Evolutionary conservation across 35 echinoderm and acorn worm genomes (phyloP).

Genomic region (Apostichopus parvimensis): DNA sequence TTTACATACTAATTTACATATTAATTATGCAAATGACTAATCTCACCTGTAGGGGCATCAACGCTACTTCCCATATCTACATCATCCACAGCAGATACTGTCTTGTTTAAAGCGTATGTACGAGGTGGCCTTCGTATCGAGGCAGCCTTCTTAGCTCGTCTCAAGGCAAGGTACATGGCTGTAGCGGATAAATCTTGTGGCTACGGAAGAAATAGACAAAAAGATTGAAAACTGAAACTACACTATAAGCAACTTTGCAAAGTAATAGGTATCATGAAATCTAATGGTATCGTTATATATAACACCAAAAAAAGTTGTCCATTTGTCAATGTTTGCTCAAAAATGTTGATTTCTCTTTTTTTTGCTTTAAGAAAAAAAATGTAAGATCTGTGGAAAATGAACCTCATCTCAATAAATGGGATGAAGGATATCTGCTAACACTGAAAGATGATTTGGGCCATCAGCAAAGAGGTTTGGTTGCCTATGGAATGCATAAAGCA

Average conservation of each 20-base stretch:
- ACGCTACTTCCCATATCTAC: slow-evolving; percentile 32
- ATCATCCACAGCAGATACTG: slow-evolving; percentile 16
- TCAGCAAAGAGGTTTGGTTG: too few relatives aligned
- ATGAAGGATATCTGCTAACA: too few relatives aligned
- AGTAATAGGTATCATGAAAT: too few relatives aligned
- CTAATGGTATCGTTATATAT: too few relatives aligned
- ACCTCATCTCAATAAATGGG: too few relatives aligned
- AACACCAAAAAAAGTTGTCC: too few relatives aligned
- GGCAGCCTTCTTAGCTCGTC: slow-evolving; percentile 56
- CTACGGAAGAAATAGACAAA: neutral
- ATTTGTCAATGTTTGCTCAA: too few relatives aligned
- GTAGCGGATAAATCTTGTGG: slow-evolving; percentile 38
- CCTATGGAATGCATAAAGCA: too few relatives aligned
- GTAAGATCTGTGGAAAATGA: too few relatives aligned
- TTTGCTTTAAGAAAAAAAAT: too few relatives aligned
- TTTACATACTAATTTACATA: neutral
- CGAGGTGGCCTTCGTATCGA: neutral
- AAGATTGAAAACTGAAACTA: neutral
- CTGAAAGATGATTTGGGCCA: too few relatives aligned
- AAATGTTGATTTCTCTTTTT: too few relatives aligned
- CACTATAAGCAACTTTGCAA: neutral
- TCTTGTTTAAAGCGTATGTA: slow-evolving; percentile 31
- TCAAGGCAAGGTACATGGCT: slow-evolving; percentile 53
- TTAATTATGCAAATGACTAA: neutral
- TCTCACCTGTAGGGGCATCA: slow-evolving; percentile 6